These are phyloP conservation scores for Muscicapa comitata DNA, from an alignment of 2,797 vertebrate species.

Conservation along the genomic window DNA sequence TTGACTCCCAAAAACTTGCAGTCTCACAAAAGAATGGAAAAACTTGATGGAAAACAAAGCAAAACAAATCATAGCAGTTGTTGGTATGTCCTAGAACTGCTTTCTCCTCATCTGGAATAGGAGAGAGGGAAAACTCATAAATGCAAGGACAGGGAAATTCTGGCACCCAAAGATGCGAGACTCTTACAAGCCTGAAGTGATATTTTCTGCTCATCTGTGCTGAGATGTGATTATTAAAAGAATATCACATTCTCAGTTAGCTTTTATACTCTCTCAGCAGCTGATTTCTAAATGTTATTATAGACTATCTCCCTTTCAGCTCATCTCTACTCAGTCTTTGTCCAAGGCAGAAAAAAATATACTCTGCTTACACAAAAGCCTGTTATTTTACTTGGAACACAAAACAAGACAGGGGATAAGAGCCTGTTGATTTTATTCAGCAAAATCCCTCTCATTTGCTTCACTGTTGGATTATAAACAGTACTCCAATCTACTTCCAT, in stretches of 20 bases:
- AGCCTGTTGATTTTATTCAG: background rate
- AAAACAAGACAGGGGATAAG: background rate
- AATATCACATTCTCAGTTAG: background rate
- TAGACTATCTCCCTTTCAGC: background rate
- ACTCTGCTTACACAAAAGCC: background rate
- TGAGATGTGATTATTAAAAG: background rate
- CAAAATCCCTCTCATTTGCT: background rate
- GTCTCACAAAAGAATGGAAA: background rate
- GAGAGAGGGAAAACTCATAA: background rate
- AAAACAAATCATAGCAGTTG: background rate
- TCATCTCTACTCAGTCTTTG: background rate
- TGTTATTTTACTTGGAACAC: background rate
- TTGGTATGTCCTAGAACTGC: background rate
- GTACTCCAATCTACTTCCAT: background rate
- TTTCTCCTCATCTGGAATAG: background rate
- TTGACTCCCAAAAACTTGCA: background rate
- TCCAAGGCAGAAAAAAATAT: background rate
- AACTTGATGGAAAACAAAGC: background rate
- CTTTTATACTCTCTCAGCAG: background rate
- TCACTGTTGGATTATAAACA: background rate
- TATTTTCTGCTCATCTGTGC: background rate
- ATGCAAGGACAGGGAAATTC: background rate
- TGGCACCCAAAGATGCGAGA: background rate
- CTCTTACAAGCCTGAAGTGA: background rate
- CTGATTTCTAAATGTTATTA: background rate